These are phyloP conservation scores for Arbacia lixula DNA, from an alignment of 53 echinoderm and acorn worm species.

Conservation along the genomic window DNA sequence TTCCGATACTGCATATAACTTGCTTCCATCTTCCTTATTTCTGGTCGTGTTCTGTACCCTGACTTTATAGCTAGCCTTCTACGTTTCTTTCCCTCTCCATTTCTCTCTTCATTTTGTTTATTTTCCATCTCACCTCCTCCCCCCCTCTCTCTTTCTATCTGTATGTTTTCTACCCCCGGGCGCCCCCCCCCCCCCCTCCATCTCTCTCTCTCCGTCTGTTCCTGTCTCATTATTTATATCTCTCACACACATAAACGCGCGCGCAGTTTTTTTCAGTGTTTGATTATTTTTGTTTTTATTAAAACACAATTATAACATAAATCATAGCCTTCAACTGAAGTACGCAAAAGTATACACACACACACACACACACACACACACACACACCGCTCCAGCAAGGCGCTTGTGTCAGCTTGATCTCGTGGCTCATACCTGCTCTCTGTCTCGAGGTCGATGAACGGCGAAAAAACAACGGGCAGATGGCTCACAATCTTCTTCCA, in stretches of 20 bases:
- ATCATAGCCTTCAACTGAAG: too few species aligned
- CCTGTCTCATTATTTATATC: too few species aligned
- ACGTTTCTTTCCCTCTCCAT: not conserved
- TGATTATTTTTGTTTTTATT: too few species aligned
- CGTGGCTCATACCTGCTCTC: too few species aligned
- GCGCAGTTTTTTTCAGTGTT: too few species aligned
- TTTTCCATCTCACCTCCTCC: not conserved
- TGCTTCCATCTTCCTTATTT: not conserved
- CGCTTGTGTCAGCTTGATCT: too few species aligned
- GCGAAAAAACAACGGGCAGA: not conserved
- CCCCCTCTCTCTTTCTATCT: not conserved
- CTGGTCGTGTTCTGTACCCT: not conserved
- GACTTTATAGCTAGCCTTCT: not conserved
- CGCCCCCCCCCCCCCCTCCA: not conserved
- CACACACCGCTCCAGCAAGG: too few species aligned
- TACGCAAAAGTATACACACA: too few species aligned
- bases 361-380: too few species aligned
- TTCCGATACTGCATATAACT: too few species aligned
- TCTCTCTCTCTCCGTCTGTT: not conserved
- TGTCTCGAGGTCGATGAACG: constrained; percentile 23
- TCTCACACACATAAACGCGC: too few species aligned
- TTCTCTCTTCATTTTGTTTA: not conserved
- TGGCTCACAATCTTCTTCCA: not conserved
- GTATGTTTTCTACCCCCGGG: not conserved
- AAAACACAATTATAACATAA: too few species aligned